A percentile compares a stretch with the other conserved stretches of the same genome.
phyloP scores from a whole-genome alignment of 2,113 vertebrate species.

The Illadopsis cleaveri region DNA sequence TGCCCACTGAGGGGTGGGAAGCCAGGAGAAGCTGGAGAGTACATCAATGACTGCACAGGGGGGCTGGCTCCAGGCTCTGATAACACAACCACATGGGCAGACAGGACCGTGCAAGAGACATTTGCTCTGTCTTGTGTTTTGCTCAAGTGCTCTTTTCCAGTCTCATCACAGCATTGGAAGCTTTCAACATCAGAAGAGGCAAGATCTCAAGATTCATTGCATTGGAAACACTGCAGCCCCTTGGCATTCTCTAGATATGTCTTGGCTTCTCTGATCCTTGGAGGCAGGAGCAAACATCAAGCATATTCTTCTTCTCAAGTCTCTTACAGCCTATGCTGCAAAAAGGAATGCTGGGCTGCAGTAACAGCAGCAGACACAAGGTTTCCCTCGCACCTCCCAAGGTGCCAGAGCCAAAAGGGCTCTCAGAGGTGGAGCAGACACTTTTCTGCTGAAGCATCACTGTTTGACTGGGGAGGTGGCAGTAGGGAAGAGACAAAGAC shows the following conservation, averaged over 20 bases:
- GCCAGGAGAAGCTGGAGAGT: background rate
- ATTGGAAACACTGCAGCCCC: background rate
- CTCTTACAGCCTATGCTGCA: slow-evolving; percentile 43
- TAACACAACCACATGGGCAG: background rate
- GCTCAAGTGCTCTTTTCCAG: background rate
- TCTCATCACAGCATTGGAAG: slow-evolving; percentile 21
- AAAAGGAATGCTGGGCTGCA: slow-evolving; percentile 32
- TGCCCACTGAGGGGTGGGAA: background rate
- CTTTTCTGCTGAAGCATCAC: slow-evolving; percentile 59
- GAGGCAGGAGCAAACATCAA: slow-evolving; percentile 46
- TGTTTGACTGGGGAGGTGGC: slow-evolving; percentile 58
- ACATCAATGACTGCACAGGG: background rate
- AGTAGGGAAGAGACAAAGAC: slow-evolving; percentile 68
- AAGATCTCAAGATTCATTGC: slow-evolving; percentile 24
- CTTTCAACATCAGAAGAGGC: slow-evolving; percentile 35
- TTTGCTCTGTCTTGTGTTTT: background rate
- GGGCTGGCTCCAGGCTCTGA: background rate
- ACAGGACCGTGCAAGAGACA: background rate
- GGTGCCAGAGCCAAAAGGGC: slow-evolving; percentile 53
- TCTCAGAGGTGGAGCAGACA: slow-evolving; percentile 39
- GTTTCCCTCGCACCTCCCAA: slow-evolving; percentile 57
- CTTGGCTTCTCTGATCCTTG: background rate
- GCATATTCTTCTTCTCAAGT: slow-evolving; percentile 59
- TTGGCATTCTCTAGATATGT: background rate
- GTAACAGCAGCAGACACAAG: slow-evolving; percentile 50